phyloP scores from a whole-genome alignment of 2,113 vertebrate species.

The Progne subis region DNA sequence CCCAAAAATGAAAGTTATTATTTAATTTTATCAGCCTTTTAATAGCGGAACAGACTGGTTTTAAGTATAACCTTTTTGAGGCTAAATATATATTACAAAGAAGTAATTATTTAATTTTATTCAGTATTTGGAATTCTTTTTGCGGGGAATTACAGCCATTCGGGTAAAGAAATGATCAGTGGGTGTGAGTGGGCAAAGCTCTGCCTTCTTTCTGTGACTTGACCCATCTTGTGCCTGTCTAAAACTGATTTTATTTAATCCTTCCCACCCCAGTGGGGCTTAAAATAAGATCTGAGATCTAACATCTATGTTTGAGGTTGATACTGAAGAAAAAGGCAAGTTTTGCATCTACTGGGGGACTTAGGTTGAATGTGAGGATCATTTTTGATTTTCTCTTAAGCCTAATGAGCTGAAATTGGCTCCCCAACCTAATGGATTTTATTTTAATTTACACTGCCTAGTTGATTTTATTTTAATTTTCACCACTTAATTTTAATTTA shows the following conservation, averaged over 20 bases:
- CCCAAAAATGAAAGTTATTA: background rate
- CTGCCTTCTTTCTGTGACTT: background rate
- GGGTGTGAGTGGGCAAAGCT: background rate
- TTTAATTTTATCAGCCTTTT: background rate
- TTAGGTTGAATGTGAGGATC: background rate
- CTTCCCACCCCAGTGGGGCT: background rate
- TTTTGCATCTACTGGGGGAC: background rate
- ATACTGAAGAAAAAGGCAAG: background rate
- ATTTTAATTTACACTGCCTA: background rate
- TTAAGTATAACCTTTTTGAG: background rate
- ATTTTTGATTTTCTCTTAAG: background rate
- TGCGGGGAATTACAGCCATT: background rate
- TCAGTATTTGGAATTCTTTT: background rate
- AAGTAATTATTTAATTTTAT: background rate
- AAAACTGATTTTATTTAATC: background rate
- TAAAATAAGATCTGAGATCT: background rate
- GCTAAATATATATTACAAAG: background rate
- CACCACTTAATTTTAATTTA: background rate
- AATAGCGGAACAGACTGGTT: background rate
- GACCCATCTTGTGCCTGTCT: accelerated
- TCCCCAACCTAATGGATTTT: background rate
- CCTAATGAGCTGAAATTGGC: background rate
- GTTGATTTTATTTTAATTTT: background rate
- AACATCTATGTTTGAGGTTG: background rate
- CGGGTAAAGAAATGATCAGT: background rate